Evolutionary conservation across 2,113 vertebrate genomes (phyloP), one percentile per base, ranked within the genome.

Genomic region (Pycnonotus jocosus): DNA sequence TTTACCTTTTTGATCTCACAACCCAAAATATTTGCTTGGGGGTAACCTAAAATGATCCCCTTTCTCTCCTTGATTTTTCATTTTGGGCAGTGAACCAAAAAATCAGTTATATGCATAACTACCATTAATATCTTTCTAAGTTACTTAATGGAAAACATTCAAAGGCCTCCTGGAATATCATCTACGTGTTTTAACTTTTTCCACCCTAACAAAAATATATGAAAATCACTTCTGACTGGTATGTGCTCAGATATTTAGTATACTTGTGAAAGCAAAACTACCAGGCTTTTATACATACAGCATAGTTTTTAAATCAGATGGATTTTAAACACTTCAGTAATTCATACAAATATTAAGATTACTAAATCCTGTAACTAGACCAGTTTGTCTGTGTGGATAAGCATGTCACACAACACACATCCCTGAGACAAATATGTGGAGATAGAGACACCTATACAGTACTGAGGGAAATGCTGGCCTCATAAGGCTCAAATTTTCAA

Each of bases 141-240:
- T 90, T 77, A 86, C 62, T 88, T 95, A 94, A 94, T 91, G 79
- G 51, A 96, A 96, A 96, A 88, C 93, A 95, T 94, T 90, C 94
- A 92, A 86, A 94, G 51, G 45, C 50, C 78, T 90, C 85, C 66
- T 80, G 81, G 68, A 97, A 95, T 66, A 95, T 87, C 78, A 91
- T 70, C 54, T 80, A 95, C 88, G 51, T 80, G 42, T 91, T 96
- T 94, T 86, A 94, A 95, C 79, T 70, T 92, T 91, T 93, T 93
- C 71, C 42, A 92, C 65, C 33, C 50, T 54, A 27, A 90, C 62
- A 93, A 91, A 95, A 90, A 80, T 70, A 70, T 30, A 68, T 57
- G 30, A 95, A 90, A 94, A 94, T 73, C 42, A 83, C 64, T 81
- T 74, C 65, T 91, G 81, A 58, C 74, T 90, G 60, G 33, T 91